A percentile compares a stretch with the other conserved stretches of the same genome.
Evolutionary conservation across 2,888 invertebrate species (phyloP).

Genomic region (Aricia artaxerxes): DNA sequence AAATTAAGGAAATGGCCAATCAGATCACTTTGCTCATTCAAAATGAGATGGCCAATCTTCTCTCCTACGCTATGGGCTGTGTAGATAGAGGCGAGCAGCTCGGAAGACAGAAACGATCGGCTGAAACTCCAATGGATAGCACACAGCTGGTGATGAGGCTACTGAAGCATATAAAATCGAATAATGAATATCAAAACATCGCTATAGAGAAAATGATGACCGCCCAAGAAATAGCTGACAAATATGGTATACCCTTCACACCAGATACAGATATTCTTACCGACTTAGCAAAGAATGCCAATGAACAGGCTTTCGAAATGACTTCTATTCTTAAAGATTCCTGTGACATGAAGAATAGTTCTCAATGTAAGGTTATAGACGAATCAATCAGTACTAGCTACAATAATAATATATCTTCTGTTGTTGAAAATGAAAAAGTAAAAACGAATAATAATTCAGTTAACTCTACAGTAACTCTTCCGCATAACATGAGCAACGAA

Average conservation of each 20-base stretch:
- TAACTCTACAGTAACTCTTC: not conserved
- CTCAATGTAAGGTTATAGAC: slow-evolving; percentile 42
- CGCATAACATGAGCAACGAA: not conserved
- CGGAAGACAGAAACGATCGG: slow-evolving; percentile 58
- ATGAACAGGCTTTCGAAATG: slow-evolving; percentile 65
- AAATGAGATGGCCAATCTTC: slow-evolving; percentile 62
- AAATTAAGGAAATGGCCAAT: slow-evolving; percentile 63
- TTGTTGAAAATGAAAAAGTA: not conserved
- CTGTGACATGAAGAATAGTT: slow-evolving; percentile 51
- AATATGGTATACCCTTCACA: slow-evolving; percentile 66
- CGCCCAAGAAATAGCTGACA: slow-evolving; percentile 73
- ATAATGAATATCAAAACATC: slow-evolving; percentile 72
- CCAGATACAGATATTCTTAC: slow-evolving; percentile 68
- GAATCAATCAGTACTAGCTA: not conserved
- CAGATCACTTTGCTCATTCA: slow-evolving; percentile 60
- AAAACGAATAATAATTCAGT: not conserved
- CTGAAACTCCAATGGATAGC: slow-evolving; percentile 66
- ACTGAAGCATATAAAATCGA: slow-evolving; percentile 67
- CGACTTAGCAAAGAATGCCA: slow-evolving; percentile 63
- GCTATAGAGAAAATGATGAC: slow-evolving; percentile 76
- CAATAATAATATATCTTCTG: not conserved
- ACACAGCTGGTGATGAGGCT: slow-evolving; percentile 62
- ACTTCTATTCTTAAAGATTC: slow-evolving; percentile 58
- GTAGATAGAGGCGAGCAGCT: slow-evolving; percentile 52
- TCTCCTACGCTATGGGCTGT: slow-evolving; percentile 55